Evolutionary conservation across 92 coral and sea anemone species (phyloP).

Genomic region (Paragorgia papillata): DNA sequence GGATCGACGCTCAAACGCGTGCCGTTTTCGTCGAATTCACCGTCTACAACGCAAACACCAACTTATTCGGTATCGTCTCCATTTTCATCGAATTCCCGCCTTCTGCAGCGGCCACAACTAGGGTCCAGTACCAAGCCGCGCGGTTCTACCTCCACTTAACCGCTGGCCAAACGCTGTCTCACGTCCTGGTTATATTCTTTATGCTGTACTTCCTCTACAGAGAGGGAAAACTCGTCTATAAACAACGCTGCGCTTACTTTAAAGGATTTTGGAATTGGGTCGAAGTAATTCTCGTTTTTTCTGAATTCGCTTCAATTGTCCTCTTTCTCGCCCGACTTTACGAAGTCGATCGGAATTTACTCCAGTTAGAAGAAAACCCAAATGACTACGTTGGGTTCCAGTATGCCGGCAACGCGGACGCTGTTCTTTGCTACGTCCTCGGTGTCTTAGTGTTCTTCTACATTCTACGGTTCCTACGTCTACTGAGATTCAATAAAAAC

Average conservation of each 20-base stretch:
- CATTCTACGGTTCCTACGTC: slow-evolving; percentile 74
- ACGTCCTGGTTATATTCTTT: slow-evolving; percentile 66
- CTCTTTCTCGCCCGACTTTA: slow-evolving; percentile 76
- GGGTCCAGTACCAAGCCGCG: slow-evolving; percentile 62
- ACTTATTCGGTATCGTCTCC: slow-evolving; percentile 82
- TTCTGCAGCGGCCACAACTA: slow-evolving; percentile 78
- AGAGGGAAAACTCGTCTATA: slow-evolving; percentile 73
- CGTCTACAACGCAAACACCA: slow-evolving; percentile 82
- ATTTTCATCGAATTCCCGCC: slow-evolving; percentile 87
- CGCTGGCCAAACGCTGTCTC: slow-evolving; percentile 58
- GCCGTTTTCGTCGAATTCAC: slow-evolving; percentile 83
- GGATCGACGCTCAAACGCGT: slow-evolving; percentile 73
- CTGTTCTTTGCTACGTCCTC: slow-evolving; percentile 62
- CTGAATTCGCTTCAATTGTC: slow-evolving; percentile 65
- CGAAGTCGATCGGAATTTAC: slow-evolving; percentile 77
- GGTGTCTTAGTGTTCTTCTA: slow-evolving; percentile 82
- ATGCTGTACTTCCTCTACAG: slow-evolving; percentile 87
- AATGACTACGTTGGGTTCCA: slow-evolving; percentile 91
- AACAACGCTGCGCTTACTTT: slow-evolving; percentile 67
- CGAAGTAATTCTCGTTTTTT: slow-evolving; percentile 68
- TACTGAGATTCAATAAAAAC: slow-evolving; percentile 74
- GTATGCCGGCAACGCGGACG: slow-evolving; percentile 87
- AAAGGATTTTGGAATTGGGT: slow-evolving; percentile 83
- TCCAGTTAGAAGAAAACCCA: slow-evolving; percentile 77
- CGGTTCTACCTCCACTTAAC: slow-evolving; percentile 81